Evolutionary conservation across 2,888 invertebrate species (phyloP), one percentile per base, ranked within the genome.

Genomic region (Drosophila vallismaia): DNA sequence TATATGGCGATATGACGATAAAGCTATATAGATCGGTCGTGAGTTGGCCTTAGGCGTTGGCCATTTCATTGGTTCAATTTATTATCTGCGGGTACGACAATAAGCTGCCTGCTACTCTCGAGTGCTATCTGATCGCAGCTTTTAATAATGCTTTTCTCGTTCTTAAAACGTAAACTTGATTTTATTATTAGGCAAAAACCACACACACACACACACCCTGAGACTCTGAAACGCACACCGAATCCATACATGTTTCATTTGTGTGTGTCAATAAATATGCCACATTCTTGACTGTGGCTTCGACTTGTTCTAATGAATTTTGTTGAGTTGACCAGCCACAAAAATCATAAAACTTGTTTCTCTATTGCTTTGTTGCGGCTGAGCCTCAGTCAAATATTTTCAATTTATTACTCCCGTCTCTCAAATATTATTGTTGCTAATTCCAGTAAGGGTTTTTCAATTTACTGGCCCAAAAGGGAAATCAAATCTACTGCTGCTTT

Each of bases 271-370:
- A 62, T 62, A 71, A 60, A 60, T 73, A 44, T 71, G 64, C 72
- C 85, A 79, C 82, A 83, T 83, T 83, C 82, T 81, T 87, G 74
- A 48, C 71, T 81, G 73, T 85, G 71, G 49, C 71, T 77, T 59
- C 58, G 73, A 87, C 74, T 88, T 88, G 88, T 83, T 85, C 84
- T 88, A 86, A 88, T 88, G 84, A 88, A 86, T 86, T 86, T 78
- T 72, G 71, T 74, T 55, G 74, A 58, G 31, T 53, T 62, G 63
- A 36, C 50, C 40, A 71, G 67, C 53, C 55, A 70, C 63, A 85
- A 76, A 82, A 77, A 79, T 74, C 72, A 79, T 54, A 63, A 79
- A 85, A 85, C 84, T 84, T 76, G 84, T 84, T 84, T 84, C 53
- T 53, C 52, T 52, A 14, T 66, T 64, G 45, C 53, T 38, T 46